Evolutionary conservation across 2,113 vertebrate genomes (phyloP).

Genomic region (Synchiropus splendidus): DNA sequence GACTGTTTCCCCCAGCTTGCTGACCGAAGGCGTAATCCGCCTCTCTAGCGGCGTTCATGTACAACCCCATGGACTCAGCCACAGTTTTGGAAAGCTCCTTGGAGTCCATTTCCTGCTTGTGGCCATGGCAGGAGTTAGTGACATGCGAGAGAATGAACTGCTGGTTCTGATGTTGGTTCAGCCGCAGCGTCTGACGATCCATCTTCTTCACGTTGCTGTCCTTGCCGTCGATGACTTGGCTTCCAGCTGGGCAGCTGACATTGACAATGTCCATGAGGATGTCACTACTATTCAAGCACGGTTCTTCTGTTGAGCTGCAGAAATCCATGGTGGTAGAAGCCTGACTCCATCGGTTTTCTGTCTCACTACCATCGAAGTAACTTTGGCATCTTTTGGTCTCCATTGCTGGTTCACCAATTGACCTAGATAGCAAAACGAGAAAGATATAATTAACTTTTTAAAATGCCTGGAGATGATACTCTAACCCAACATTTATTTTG

Average conservation of each 20-base stretch:
- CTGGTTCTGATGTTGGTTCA: constrained; percentile 63
- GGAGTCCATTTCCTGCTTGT: constrained; percentile 79
- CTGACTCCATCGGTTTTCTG: constrained; percentile 87
- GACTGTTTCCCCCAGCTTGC: constrained; percentile 69
- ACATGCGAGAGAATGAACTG: constrained; percentile 74
- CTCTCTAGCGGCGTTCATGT: constrained; percentile 92
- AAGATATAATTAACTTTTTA: no score
- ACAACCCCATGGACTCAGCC: constrained; percentile 96
- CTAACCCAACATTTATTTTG: no score
- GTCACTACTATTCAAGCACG: constrained; percentile 67
- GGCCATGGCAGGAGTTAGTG: constrained; percentile 71
- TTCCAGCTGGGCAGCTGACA: constrained; percentile 69
- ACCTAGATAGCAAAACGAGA: constrained; percentile 37
- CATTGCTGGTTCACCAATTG: constrained; percentile 77
- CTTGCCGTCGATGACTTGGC: constrained; percentile 67
- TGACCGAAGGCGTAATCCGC: constrained; percentile 82
- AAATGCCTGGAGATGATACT: no score
- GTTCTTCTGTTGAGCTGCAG: constrained; percentile 66
- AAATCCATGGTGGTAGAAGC: constrained; percentile 75
- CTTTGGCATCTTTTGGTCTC: constrained; percentile 96
- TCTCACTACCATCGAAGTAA: constrained; percentile 82
- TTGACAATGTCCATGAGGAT: constrained; percentile 87
- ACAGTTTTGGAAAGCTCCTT: constrained; percentile 95
- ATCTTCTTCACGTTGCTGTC: constrained; percentile 77
- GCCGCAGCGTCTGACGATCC: constrained; percentile 72